Evolutionary conservation across 2,797 vertebrate species (phyloP).

Genomic region (Syncerus caffer): DNA sequence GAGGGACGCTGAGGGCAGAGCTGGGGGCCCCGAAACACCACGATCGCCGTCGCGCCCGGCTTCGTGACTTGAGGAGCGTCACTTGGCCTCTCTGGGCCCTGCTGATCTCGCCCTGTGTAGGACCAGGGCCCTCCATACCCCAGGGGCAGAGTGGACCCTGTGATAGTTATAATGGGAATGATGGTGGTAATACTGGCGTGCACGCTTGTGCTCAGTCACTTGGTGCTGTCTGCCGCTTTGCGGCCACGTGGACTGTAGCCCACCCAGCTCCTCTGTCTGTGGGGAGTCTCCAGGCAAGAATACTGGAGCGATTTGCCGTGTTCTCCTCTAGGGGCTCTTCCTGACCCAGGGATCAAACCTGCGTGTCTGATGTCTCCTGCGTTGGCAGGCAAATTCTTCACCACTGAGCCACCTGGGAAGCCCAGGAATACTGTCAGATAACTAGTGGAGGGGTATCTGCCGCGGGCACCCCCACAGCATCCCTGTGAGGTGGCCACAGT

Average conservation of each 20-base stretch:
- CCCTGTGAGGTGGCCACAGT: background rate
- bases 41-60: background rate
- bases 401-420: background rate
- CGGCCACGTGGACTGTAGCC: fast-evolving
- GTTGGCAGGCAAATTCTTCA: background rate
- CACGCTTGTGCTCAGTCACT: fast-evolving
- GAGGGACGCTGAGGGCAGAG: background rate
- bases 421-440: background rate
- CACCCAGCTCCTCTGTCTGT: background rate
- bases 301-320: background rate
- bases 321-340: background rate
- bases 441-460: background rate
- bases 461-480: background rate
- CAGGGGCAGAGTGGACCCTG: background rate
- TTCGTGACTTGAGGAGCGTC: background rate
- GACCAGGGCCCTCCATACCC: background rate
- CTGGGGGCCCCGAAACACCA: background rate
- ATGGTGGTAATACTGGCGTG: background rate
- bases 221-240: background rate
- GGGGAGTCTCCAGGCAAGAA: background rate
- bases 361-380: background rate
- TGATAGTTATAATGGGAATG: background rate
- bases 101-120: background rate
- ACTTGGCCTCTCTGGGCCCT: background rate
- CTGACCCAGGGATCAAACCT: background rate